phyloP scores from a whole-genome alignment of 2,113 vertebrate genomes.

The Pterocles burchelli region DNA sequence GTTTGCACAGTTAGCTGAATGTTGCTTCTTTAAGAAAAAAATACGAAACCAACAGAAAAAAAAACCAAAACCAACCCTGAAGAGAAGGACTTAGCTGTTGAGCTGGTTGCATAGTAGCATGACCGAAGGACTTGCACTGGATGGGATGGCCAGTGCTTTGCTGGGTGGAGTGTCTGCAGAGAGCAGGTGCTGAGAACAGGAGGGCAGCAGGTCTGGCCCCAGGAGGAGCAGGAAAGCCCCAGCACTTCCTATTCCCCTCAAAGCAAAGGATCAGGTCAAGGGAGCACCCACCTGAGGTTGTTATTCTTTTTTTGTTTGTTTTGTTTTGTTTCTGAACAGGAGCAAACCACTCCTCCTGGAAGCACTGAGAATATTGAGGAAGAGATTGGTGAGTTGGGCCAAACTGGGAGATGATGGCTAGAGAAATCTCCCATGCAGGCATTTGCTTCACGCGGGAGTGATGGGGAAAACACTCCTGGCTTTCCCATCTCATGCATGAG shows the following conservation, averaged over 20 bases:
- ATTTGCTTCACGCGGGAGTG: not conserved
- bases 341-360: conserved; percentile 13
- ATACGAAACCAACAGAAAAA: no score
- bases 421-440: not conserved
- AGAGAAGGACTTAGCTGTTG: not conserved
- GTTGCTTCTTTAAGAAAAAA: not conserved
- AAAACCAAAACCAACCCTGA: not conserved
- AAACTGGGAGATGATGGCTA: not conserved
- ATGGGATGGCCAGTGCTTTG: not conserved
- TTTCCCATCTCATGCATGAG: not conserved
- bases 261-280: not conserved
- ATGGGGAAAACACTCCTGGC: not conserved
- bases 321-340: conserved; percentile 47
- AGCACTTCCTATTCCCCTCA: not conserved
- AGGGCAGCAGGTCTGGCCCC: not conserved
- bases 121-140: not conserved
- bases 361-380: conserved; percentile 50
- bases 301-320: not conserved
- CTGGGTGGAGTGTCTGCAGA: not conserved
- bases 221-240: not conserved
- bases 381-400: conserved; percentile 61
- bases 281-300: not conserved
- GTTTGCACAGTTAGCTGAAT: not conserved
- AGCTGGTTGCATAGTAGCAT: not conserved
- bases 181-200: not conserved